These are phyloP conservation scores for Lerista edwardsae DNA, from an alignment of 2,797 vertebrate genomes.

Conservation along the genomic window DNA sequence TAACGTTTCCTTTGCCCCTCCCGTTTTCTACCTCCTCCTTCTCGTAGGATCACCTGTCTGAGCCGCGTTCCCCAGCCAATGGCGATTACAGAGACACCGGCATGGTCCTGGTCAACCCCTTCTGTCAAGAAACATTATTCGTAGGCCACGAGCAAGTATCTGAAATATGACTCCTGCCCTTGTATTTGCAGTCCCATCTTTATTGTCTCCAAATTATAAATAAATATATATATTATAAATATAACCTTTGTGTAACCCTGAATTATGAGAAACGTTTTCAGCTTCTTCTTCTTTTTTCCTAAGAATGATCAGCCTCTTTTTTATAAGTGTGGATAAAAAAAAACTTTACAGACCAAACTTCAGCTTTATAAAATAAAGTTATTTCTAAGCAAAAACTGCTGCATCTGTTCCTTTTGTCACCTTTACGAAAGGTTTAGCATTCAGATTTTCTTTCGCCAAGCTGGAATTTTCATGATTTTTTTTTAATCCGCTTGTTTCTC, in stretches of 20 bases:
- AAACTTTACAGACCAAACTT: slow-evolving; percentile 87
- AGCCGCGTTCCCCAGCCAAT: slow-evolving; percentile 93
- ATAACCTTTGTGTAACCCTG: slow-evolving; percentile 80
- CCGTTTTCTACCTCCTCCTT: slow-evolving; percentile 15
- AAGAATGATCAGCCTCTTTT: slow-evolving; percentile 81
- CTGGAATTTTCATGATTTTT: slow-evolving; percentile 20
- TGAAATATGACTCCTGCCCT: slow-evolving; percentile 81
- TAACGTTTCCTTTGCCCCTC: not conserved
- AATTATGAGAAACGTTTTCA: slow-evolving; percentile 79
- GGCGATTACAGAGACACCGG: slow-evolving; percentile 93
- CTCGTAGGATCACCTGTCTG: slow-evolving; percentile 80
- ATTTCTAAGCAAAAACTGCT: slow-evolving; percentile 86
- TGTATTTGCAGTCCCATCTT: slow-evolving; percentile 51
- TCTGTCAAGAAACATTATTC: slow-evolving; percentile 97
- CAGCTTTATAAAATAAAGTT: slow-evolving; percentile 92
- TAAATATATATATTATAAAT: slow-evolving; percentile 77
- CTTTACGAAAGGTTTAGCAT: not conserved
- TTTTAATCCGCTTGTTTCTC: not conserved
- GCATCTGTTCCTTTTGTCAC: slow-evolving; percentile 69
- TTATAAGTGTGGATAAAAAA: slow-evolving; percentile 85
- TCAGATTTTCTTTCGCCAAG: not conserved
- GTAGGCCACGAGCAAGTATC: slow-evolving; percentile 89
- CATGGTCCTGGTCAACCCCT: slow-evolving; percentile 97
- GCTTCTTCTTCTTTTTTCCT: slow-evolving; percentile 71
- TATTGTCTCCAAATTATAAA: slow-evolving; percentile 75